Evolutionary conservation across 2,113 vertebrate species (phyloP), one percentile per base, ranked within the genome.

Genomic region (Serilophus lunatus): DNA sequence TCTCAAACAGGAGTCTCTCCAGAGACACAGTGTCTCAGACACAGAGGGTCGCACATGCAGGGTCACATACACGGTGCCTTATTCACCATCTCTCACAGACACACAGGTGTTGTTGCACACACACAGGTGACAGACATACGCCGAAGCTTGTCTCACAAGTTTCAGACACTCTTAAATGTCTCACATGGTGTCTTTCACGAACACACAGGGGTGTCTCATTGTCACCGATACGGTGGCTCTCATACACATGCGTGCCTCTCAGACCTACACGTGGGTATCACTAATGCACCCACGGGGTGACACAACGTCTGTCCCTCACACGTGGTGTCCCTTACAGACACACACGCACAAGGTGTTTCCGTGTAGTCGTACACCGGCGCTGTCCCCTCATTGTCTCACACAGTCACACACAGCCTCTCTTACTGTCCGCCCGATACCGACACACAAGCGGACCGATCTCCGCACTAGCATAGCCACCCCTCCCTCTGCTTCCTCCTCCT

Each of bases 231-330:
- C 0, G 5, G 63, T 31, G 50, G 17, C 72, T 13, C 12, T 6
- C 2, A 6, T 2, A 14, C 28, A n/a, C 35, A 15, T 0, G 5
- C 70, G 8, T 36, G 18, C 28, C 54, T 53, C 76, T 51, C 29
- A 49, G 16, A 44, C 31, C n/a, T 18, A 14, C 63, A 14, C 3
- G 2, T 5, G 56, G 13, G 38, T 33, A 47, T 33, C 70, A 17
- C 18, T 6, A 8, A 3, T 0, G 2, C 29, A 35, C 9, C 25
- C 59, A 13, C 0, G 10, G 28, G 10, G 47, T 40, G 45, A 33
- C 38, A 25, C 51, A 5, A 44, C 4, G 10, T 2, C 49, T 28
- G 38, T 64, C 25, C 40, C 66, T 3, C 38, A 5, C 12, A 11
- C 3, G 4, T 3, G 1, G 69, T 31, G 17, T 28, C 49, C 7